Base-by-base conservation (phyloP, 1,140 invertebrate genomes). In the Tetramorium simillimum region DNA sequence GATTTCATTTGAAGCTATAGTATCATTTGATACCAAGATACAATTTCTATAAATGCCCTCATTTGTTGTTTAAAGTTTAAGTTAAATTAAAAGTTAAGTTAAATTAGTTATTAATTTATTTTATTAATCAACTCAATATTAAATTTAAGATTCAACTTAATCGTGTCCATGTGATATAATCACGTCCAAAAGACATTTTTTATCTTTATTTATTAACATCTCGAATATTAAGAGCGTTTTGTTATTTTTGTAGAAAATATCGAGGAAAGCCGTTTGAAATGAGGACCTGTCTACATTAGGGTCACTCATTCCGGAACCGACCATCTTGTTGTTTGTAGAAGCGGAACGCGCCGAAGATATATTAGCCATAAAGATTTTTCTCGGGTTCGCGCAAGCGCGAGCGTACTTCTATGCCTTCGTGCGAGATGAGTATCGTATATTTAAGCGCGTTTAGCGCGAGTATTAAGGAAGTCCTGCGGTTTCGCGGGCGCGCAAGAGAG, bases 381-480 rank as follows among this genome's bases (percentile, higher is more conserved):
- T 46, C 40, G 58, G 51, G 24, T 7, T 51, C 18, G 60, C 28
- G 24, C n/a, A n/a, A 43, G 43, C 28, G 24, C 43, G 43, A 65
- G 16, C 60, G 24, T 49, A 37, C 16, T 78, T 75, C 56, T 40
- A 78, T 18, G 28, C 60, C 24, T 43, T 63, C 6, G 7, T 3
- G 46, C 16, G 37, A 40, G 53, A 60, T 56, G 16, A 18, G 37
- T 46, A 60, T 76, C 73, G 37, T 76, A 65, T 65, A 65, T 65
- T 78, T 49, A 78, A 78, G 18, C 24, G 18, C 16, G 43, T 46
- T 43, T 78, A 78, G 5, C 33, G 37, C 21, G 58, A 51, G 43
- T 40, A 63, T 65, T 65, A 58, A 65, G 60, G 60, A 78, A 53
- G n/a, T 78, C n/a, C 43, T 78, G 43, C 43, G 76, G 76, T 78